phyloP scores from a whole-genome alignment of 2,888 invertebrate species.

The Napeogenes sylphis region DNA sequence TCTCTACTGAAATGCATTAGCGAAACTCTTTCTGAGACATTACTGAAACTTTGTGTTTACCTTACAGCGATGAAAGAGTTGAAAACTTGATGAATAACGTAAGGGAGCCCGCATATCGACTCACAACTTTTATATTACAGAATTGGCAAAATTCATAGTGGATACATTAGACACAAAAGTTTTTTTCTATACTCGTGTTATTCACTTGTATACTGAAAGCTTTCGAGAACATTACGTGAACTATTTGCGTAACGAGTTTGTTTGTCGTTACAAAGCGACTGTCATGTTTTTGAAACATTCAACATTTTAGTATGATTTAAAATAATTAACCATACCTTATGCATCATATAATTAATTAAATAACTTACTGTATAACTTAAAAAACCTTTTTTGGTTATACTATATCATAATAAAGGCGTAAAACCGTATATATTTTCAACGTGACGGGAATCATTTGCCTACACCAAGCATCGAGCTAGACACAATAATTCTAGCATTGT shows the following conservation, averaged over 20 bases:
- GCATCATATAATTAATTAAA: too few relatives aligned
- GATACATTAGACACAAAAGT: conserved; percentile 10
- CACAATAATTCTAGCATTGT: conserved; percentile 27
- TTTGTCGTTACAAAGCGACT: conserved; percentile 21
- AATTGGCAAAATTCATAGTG: conserved; percentile 42
- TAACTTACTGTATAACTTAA: too few relatives aligned
- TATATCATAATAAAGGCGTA: too few relatives aligned
- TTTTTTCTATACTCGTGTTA: conserved; percentile 16
- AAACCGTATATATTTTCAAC: background rate
- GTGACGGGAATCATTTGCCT: background rate
- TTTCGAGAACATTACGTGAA: conserved; percentile 27
- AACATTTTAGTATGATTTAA: background rate
- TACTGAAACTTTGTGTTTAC: conserved; percentile 50
- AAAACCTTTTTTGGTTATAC: too few relatives aligned
- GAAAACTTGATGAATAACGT: conserved; percentile 50
- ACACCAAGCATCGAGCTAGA: conserved; percentile 19
- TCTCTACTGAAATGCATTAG: conserved; percentile 28
- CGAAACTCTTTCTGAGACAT: conserved; percentile 28
- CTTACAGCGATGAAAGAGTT: conserved; percentile 55
- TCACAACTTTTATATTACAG: conserved; percentile 59
- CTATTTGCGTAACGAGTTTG: conserved; percentile 28
- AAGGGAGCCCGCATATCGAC: conserved; percentile 61
- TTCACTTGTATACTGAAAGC: conserved; percentile 21
- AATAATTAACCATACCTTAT: background rate
- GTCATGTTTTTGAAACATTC: background rate